Conservation (phyloP, 1,140 invertebrate species). For the Anadara kagoshimensis region DNA sequence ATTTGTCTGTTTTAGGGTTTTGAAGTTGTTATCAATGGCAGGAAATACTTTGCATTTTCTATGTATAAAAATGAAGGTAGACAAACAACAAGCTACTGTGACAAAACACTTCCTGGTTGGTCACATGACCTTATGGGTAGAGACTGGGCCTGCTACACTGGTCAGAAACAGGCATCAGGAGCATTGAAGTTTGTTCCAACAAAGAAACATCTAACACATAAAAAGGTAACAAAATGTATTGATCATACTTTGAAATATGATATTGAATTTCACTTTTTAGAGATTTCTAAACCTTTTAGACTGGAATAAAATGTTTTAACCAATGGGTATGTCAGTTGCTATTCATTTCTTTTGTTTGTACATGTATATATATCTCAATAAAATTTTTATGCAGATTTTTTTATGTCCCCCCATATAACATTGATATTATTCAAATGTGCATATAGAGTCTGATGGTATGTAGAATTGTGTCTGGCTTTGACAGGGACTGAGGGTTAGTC, state of each 20-base stretch:
- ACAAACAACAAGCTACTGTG: slow-evolving; percentile 72
- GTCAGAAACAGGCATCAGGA: slow-evolving; percentile 38
- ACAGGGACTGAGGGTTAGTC: too few species aligned
- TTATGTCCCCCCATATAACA: too few species aligned
- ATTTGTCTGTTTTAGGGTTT: slow-evolving; percentile 61
- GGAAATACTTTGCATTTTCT: slow-evolving; percentile 76
- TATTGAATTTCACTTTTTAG: background rate
- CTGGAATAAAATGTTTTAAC: too few species aligned
- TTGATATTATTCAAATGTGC: too few species aligned
- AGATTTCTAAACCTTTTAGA: background rate
- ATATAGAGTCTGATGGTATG: too few species aligned
- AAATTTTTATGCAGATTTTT: too few species aligned
- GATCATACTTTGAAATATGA: background rate
- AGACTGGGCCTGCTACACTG: slow-evolving; percentile 74
- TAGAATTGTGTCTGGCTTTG: too few species aligned
- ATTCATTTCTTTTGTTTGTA: too few species aligned
- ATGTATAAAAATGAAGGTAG: slow-evolving; percentile 62
- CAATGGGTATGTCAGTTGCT: too few species aligned
- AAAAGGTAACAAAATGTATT: slow-evolving; percentile 1
- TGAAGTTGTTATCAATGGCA: slow-evolving; percentile 68
- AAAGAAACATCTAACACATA: background rate
- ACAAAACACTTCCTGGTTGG: slow-evolving; percentile 73
- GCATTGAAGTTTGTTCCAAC: background rate
- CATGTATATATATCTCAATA: too few species aligned
- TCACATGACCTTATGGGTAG: slow-evolving; percentile 74